Evolutionary conservation across 2,113 vertebrate genomes (phyloP), one percentile per base, ranked within the genome.

Genomic region (Numenius arquata): DNA sequence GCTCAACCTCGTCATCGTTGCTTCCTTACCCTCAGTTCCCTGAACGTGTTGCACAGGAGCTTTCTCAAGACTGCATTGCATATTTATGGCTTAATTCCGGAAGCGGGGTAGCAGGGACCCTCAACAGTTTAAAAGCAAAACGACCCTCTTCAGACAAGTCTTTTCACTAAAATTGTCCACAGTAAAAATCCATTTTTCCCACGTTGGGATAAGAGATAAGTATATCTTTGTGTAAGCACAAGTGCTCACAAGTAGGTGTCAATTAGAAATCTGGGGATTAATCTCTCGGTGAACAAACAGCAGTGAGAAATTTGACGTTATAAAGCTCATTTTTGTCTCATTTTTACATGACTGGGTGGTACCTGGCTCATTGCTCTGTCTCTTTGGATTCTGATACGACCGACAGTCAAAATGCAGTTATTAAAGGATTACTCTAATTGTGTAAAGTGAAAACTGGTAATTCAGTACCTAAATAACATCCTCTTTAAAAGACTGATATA

Each of bases 371-470:
- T 56, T 65, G 79, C 58, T 88, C 32, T 74, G 43, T 36, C 52
- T 89, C 50, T 70, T 22, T 50, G 63, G 45, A 23, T 77, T 91
- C 71, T 89, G 32, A 22, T 30, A 22, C 41, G 45, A 50, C 75
- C 5, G 11, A 13, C 29, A 93, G 70, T 70, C 80, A 89, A 89
- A 87, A 70, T 58, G 76, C 67, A 67, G 41, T 92, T 95, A 95
- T 93, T 96, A 93, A 81, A 89, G 90, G 93, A 94, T 96, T 96
- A 79, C 76, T 85, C 41, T 92, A 86, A 85, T 90, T 78, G 80
- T 85, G 65, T 82, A 34, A 88, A 79, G 70, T 38, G 89, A 90
- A 94, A 94, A 85, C 75, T 88, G 76, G 40, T 79, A 77, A 94
- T 96, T 92, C 87, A 22, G 78, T 56, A 13, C 66, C 82, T 84